Base-by-base conservation (phyloP, 2,797 vertebrate species). In the Micrastur ruficollis region DNA sequence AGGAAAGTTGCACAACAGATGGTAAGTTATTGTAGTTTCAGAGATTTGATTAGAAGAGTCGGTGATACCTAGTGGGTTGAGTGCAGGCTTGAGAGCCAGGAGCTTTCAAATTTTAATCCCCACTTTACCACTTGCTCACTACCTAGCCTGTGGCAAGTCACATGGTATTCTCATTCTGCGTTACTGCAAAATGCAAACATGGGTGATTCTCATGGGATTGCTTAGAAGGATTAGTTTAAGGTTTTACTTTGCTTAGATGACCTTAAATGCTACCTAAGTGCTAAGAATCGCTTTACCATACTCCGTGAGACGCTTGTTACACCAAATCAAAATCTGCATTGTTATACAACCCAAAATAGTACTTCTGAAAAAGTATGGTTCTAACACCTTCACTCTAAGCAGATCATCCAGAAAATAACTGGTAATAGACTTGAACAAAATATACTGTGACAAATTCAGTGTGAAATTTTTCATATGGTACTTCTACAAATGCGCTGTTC, bases 1-100 rank as follows among this genome's bases (percentile, higher is more conserved):
- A 78, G 95, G 62, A 88, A 95, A 95, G 93, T 40, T 70, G 26
- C 81, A 95, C 32, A 95, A 82, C 67, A 95, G 84, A 94, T 95
- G 36, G 81, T 34, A 78, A 86, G 66, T 68, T 58, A 75, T 2
- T 95, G 92, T 86, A 19, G 34, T 91, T 93, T 92, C 90, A 86
- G 58, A 80, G 59, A 55, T 81, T 94, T 97, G 90, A 67, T 94
- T 73, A 90, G 79, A 89, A 78, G 84, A 94, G 53, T 68, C 2
- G 1, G 73, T 36, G 14, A 44, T 91, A 78, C 63, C 63, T 63
- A 58, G 83, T 66, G 88, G 47, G 78, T 19, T 89, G 78, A 92
- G 82, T 7, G 11, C 53, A 76, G 78, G 71, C 23, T 34, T 65
- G 67, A 93, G 67, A 94, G 83, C 61, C 78, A 92, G 78, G 59